These are phyloP conservation scores for Malaclemys terrapin DNA, from an alignment of 2,113 vertebrate genomes.

Conservation along the genomic window DNA sequence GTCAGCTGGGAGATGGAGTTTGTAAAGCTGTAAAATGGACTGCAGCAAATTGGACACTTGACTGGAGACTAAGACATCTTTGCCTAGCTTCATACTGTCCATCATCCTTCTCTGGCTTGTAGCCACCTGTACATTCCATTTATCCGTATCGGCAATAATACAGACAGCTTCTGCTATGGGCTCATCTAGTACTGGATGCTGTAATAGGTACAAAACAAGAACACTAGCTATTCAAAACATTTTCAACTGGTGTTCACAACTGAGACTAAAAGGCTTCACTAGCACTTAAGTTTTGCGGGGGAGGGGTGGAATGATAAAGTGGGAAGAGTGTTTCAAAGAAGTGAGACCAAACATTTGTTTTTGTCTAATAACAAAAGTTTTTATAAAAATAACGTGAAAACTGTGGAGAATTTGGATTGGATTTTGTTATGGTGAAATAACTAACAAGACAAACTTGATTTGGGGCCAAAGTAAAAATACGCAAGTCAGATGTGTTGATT, in stretches of 20 bases:
- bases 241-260: not conserved
- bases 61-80: conserved; percentile 88
- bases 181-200: conserved; percentile 91
- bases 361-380: not conserved
- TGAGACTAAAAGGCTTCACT: not conserved
- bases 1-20: conserved; percentile 85
- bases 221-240: not conserved
- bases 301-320: not conserved
- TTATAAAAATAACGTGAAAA: not conserved
- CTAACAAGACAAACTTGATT: not conserved
- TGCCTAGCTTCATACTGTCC: conserved; percentile 84
- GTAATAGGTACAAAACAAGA: conserved; percentile 41
- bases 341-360: not conserved
- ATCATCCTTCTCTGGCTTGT: conserved; percentile 86
- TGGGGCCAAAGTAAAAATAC: not conserved
- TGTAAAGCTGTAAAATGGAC: conserved; percentile 87
- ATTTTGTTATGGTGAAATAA: not conserved
- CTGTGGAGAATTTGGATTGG: not conserved
- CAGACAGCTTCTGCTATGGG: conserved; percentile 89
- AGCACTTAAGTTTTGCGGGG: not conserved
- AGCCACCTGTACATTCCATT: conserved; percentile 87
- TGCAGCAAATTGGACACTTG: conserved; percentile 87
- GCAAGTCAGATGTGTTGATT: not conserved
- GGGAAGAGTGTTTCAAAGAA: not conserved
- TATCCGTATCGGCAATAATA: conserved; percentile 90